Conservation (phyloP, 2,888 invertebrate species). For the Melanostoma scalare region DNA sequence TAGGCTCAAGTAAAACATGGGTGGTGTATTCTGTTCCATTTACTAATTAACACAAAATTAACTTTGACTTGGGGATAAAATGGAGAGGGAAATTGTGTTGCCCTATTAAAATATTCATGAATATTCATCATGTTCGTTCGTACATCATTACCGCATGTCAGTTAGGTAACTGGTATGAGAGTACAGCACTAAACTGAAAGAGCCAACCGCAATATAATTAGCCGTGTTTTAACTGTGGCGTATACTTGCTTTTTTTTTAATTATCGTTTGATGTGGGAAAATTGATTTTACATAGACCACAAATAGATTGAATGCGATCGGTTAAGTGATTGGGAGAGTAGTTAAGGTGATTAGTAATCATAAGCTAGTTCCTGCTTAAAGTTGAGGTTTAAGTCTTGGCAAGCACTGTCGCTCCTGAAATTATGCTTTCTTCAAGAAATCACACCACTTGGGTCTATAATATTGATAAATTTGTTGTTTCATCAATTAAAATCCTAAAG, state of each 20-base stretch:
- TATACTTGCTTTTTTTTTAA: slow-evolving; percentile 19
- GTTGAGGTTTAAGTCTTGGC: too few species aligned
- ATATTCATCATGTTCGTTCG: background rate
- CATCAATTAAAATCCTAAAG: too few species aligned
- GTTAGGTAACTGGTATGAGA: background rate
- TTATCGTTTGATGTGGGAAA: background rate
- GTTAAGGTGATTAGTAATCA: background rate
- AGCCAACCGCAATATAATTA: background rate
- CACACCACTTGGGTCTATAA: too few species aligned
- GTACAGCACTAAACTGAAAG: background rate
- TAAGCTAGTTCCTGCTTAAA: too few species aligned
- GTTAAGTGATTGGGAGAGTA: slow-evolving; percentile 2
- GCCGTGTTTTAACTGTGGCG: slow-evolving; percentile 20
- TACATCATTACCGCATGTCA: background rate
- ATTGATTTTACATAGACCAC: background rate
- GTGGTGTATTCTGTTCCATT: background rate
- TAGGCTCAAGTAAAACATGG: background rate
- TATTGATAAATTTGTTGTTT: too few species aligned
- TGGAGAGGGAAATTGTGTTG: background rate
- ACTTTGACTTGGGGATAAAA: background rate
- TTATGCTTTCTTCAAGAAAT: too few species aligned
- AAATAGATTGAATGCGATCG: slow-evolving; percentile 4
- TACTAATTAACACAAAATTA: background rate
- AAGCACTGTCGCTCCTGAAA: too few species aligned
- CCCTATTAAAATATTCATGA: slow-evolving; percentile 1